Evolutionary conservation across 2,113 vertebrate genomes (phyloP).

Genomic region (Ptilorrhoa leucosticta): DNA sequence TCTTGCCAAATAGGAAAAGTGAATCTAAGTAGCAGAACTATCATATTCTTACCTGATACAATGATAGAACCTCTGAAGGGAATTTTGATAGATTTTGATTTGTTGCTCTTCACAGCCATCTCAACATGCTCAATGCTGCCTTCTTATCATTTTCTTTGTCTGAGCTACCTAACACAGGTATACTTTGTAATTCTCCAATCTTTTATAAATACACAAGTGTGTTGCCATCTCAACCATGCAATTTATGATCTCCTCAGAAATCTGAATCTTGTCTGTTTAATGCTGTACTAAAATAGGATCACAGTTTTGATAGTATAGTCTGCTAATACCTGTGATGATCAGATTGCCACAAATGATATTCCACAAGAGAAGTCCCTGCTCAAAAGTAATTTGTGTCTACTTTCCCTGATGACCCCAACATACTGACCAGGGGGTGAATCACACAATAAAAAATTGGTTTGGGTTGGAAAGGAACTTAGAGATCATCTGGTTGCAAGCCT

Average conservation of each 20-base stretch:
- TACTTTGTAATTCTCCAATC: neutral
- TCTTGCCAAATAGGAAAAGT: neutral
- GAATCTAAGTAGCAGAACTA: neutral
- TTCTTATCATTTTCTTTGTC: neutral
- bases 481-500: neutral
- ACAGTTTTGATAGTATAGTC: neutral
- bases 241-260: neutral
- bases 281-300: neutral
- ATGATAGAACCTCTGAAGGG: neutral
- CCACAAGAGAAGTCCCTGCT: neutral
- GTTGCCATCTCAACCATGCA: neutral
- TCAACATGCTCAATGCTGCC: neutral
- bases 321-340: neutral
- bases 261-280: neutral
- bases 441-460: neutral
- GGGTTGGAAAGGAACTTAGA: neutral
- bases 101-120: neutral
- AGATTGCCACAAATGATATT: neutral
- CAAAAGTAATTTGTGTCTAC: neutral
- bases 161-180: neutral
- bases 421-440: neutral
- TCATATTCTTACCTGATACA: neutral
- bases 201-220: neutral
- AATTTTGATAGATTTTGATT: neutral
- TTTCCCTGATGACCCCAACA: neutral